phyloP scores from a whole-genome alignment of 2,888 invertebrate genomes.

The Caenorhabditis panamensis region DNA sequence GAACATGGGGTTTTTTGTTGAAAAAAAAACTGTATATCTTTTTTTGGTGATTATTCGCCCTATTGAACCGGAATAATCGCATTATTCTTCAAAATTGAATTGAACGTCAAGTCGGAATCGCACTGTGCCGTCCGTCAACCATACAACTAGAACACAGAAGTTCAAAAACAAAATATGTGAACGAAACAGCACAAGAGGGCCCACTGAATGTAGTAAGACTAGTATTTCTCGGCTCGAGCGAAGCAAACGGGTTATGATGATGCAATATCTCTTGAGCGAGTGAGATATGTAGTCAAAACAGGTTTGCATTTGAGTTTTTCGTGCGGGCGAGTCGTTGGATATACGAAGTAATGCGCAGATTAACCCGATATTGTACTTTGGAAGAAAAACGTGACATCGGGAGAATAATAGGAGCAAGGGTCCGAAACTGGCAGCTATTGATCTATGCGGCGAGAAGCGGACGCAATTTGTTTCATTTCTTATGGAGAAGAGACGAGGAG shows the following conservation, averaged over 20 bases:
- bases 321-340: not conserved
- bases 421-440: constrained; percentile 32
- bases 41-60: constrained; percentile 30
- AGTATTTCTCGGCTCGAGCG: not conserved
- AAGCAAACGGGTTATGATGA: not conserved
- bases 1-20: not conserved
- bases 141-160: too few relatives aligned
- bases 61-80: constrained; percentile 54
- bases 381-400: constrained; percentile 8
- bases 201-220: not conserved
- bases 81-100: constrained; percentile 31
- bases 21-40: not conserved
- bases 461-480: constrained; percentile 38
- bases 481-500: constrained; percentile 13
- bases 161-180: too few relatives aligned
- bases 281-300: constrained; percentile 5
- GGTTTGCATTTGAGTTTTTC: constrained; percentile 12
- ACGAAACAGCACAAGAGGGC: not conserved
- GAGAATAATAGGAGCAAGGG: constrained; percentile 10
- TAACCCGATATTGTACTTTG: constrained; percentile 3
- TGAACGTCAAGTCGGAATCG: constrained; percentile 15
- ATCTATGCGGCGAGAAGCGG: constrained; percentile 15
- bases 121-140: not conserved
- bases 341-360: constrained; percentile 4
- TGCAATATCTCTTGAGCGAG: constrained; percentile 3